Conservation (phyloP, 2,888 invertebrate species). For the Trachelus iudaicus region DNA sequence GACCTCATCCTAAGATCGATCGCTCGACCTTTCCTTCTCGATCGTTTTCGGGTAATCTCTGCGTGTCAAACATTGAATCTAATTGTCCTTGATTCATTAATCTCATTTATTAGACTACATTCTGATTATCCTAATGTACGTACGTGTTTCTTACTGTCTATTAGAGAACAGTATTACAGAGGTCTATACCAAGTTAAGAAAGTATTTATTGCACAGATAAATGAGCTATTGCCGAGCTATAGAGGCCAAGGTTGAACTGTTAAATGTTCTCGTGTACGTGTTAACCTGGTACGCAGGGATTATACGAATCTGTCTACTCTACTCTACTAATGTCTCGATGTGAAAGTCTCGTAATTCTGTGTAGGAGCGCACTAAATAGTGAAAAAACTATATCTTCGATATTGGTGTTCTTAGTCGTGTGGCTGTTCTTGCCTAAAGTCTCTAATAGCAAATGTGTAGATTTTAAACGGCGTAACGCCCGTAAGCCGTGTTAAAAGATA, state of each 20-base stretch:
- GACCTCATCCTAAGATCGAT: conserved; percentile 50
- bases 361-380: background rate
- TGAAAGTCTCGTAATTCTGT: background rate
- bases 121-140: background rate
- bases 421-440: background rate
- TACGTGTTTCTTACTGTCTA: background rate
- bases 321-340: background rate
- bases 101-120: background rate
- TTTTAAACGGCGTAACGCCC: background rate
- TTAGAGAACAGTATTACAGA: background rate
- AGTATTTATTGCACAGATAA: background rate
- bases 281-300: background rate
- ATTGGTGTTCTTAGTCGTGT: background rate
- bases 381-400: background rate
- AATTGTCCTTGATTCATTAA: background rate
- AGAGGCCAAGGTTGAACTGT: background rate
- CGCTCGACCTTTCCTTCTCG: background rate
- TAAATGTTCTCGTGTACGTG: background rate
- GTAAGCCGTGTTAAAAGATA: background rate
- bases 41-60: background rate
- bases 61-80: background rate
- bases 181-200: background rate
- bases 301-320: background rate
- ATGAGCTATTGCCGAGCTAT: background rate
- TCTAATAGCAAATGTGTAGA: background rate